phyloP scores from a whole-genome alignment of 2,888 invertebrate genomes.

The Lasioglossum morio region DNA sequence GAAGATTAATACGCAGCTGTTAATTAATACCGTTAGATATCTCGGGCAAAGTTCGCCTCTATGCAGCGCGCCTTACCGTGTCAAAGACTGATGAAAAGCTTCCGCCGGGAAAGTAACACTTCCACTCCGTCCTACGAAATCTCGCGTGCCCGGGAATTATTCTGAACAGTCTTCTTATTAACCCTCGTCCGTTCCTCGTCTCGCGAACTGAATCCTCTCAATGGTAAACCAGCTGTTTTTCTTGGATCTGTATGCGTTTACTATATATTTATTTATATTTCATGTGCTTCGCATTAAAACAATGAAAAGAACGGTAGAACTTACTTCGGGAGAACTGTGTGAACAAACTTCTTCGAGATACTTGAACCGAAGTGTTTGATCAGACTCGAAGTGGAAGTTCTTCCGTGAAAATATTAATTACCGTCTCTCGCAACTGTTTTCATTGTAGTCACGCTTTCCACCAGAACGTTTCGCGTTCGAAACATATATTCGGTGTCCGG shows the following conservation, averaged over 20 bases:
- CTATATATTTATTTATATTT: too few relatives aligned
- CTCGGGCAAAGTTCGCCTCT: constrained; percentile 35
- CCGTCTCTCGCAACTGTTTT: neutral
- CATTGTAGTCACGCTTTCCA: too few relatives aligned
- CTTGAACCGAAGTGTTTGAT: too few relatives aligned
- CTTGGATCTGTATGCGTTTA: too few relatives aligned
- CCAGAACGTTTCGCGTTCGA: neutral
- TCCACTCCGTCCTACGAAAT: neutral
- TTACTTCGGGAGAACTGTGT: too few relatives aligned
- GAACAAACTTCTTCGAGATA: too few relatives aligned
- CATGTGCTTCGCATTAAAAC: too few relatives aligned
- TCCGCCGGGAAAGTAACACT: neutral
- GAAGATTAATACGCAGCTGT: constrained; percentile 41
- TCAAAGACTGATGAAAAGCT: constrained; percentile 17
- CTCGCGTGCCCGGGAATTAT: neutral
- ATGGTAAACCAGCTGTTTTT: too few relatives aligned
- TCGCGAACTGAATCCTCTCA: too few relatives aligned
- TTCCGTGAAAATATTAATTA: neutral
- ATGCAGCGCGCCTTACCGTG: constrained; percentile 14
- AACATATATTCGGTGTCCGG: neutral
- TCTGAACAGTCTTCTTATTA: neutral
- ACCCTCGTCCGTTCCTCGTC: too few relatives aligned
- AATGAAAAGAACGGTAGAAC: too few relatives aligned
- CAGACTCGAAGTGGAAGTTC: too few relatives aligned
- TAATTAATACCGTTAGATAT: constrained; percentile 44